Evolutionary conservation across 2,113 vertebrate genomes (phyloP).

Genomic region (Lamprologus speciosus): DNA sequence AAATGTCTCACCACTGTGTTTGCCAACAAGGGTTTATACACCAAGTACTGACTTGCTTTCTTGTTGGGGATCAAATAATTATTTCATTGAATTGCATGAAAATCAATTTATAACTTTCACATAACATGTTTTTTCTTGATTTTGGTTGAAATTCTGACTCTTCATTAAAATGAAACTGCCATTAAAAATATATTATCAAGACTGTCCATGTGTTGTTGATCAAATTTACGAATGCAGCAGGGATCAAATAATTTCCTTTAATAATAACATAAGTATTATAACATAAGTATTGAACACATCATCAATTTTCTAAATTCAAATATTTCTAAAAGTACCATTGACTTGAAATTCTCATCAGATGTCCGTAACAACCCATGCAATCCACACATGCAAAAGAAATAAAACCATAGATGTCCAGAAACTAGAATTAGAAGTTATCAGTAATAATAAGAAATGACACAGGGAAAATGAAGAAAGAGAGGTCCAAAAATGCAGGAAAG

Average conservation of each 20-base stretch:
- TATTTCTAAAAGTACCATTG: neutral
- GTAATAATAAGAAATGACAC: neutral
- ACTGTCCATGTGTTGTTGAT: neutral
- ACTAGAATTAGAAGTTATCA: neutral
- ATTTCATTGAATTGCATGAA: neutral
- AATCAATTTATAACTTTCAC: neutral
- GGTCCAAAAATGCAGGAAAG: neutral
- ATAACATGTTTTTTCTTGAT: neutral
- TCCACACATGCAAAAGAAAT: neutral
- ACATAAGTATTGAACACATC: neutral
- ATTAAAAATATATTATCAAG: neutral
- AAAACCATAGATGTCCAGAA: neutral
- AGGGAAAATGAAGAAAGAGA: neutral
- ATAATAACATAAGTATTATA: neutral
- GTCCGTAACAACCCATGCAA: neutral
- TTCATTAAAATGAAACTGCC: neutral
- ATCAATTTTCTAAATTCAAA: neutral
- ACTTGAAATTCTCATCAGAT: neutral
- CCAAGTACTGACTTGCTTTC: neutral
- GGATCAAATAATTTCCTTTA: neutral
- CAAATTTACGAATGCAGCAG: neutral
- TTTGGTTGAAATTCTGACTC: neutral
- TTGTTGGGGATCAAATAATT: neutral
- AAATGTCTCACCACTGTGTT: neutral
- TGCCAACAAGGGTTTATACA: neutral